phyloP scores from a whole-genome alignment of 2,797 vertebrate species.

The Rhodeus uyekii region DNA sequence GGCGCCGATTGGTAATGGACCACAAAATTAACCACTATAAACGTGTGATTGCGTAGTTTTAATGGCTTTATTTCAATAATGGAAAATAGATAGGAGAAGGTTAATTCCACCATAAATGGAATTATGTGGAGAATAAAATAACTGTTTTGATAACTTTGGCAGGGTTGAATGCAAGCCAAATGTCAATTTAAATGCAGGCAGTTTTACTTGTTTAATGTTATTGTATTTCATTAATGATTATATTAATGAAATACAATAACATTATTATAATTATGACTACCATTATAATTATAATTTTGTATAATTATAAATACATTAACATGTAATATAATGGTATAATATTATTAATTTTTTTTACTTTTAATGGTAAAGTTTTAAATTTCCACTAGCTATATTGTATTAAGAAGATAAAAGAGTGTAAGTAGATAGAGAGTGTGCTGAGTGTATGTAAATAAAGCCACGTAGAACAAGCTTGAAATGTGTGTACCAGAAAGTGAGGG shows the following conservation, averaged over 20 bases:
- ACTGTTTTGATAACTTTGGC: background rate
- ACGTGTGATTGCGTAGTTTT: background rate
- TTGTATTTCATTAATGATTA: background rate
- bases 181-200: background rate
- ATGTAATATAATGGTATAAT: background rate
- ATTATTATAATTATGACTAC: too few relatives aligned
- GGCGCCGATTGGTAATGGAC: background rate
- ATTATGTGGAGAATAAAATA: background rate
- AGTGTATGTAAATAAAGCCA: background rate
- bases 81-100: background rate
- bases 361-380: background rate
- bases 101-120: background rate
- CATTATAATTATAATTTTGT: too few relatives aligned
- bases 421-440: background rate
- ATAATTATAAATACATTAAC: too few relatives aligned
- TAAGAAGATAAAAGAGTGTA: too few relatives aligned
- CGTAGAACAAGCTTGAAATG: constrained; percentile 31
- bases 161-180: background rate
- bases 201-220: background rate
- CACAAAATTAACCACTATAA: background rate
- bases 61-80: background rate
- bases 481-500: constrained; percentile 24
- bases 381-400: background rate
- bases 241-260: too few relatives aligned
- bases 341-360: background rate